phyloP scores from a whole-genome alignment of 2,113 vertebrate genomes.

The Embiotoca jacksoni region DNA sequence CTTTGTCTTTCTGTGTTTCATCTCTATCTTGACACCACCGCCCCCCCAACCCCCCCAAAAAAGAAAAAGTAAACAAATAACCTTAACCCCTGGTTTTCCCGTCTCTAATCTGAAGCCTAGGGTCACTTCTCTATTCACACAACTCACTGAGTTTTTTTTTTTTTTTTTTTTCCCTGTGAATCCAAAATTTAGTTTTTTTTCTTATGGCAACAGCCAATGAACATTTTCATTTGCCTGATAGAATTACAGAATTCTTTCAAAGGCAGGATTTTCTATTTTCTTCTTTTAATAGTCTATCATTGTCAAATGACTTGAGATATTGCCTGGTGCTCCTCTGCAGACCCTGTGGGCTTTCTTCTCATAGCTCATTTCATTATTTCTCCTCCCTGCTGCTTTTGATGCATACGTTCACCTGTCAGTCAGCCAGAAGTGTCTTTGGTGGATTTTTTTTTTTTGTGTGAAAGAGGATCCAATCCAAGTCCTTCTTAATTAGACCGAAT shows the following conservation, averaged over 20 bases:
- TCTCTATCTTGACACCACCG: background rate
- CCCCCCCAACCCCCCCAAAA: too few species aligned
- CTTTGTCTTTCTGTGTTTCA: constrained; percentile 23
- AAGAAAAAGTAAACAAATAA: background rate
- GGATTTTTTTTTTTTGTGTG: background rate
- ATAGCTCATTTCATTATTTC: constrained; percentile 56
- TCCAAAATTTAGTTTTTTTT: constrained; percentile 46
- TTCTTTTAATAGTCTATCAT: constrained; percentile 60
- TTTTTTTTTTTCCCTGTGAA: constrained; percentile 13
- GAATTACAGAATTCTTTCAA: constrained; percentile 64
- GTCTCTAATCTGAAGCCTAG: constrained; percentile 23
- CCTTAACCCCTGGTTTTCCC: constrained; percentile 9
- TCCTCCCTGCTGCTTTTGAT: constrained; percentile 39
- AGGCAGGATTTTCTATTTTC: constrained; percentile 57
- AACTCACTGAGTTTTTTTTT: constrained; percentile 9
- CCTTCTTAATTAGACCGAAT: constrained; percentile 48
- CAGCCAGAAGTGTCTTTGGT: constrained; percentile 13
- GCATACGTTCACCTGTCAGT: constrained; percentile 48
- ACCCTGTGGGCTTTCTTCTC: constrained; percentile 42
- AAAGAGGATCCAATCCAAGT: constrained; percentile 34
- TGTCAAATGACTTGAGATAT: constrained; percentile 62
- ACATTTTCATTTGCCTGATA: constrained; percentile 64
- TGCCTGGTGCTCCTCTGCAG: constrained; percentile 38
- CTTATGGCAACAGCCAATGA: constrained; percentile 6
- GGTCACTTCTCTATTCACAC: constrained; percentile 35